Conservation (phyloP, 2,888 invertebrate genomes). For the Cerastoderma edule region DNA sequence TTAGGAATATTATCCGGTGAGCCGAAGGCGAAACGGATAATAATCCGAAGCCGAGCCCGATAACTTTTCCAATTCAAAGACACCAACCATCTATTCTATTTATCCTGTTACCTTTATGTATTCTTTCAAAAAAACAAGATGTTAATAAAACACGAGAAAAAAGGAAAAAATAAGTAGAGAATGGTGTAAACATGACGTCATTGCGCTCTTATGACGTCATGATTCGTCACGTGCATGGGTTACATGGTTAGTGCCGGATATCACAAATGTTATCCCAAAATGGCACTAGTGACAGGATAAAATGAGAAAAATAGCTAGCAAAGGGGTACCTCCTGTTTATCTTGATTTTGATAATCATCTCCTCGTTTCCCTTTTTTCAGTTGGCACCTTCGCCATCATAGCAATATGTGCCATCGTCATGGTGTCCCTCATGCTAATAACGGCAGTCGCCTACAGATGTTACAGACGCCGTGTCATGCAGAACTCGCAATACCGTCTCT, state of each 20-base stretch:
- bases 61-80: too few species aligned
- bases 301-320: background rate
- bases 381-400: conserved; percentile 85
- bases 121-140: too few species aligned
- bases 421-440: conserved; percentile 86
- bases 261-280: background rate
- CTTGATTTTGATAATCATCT: conserved; percentile 3
- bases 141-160: too few species aligned
- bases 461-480: conserved; percentile 86
- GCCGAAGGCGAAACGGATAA: too few species aligned
- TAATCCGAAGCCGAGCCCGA: too few species aligned
- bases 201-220: too few species aligned
- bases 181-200: too few species aligned
- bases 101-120: too few species aligned
- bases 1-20: too few species aligned
- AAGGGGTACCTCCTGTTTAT: background rate
- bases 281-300: background rate
- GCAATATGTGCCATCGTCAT: conserved; percentile 88
- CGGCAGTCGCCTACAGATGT: conserved; percentile 88
- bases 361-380: conserved; percentile 66
- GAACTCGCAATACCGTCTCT: conserved; percentile 79
- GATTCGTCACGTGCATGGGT: background rate
- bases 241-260: background rate
- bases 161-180: too few species aligned
- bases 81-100: too few species aligned